Evolutionary conservation across 37 sponge, comb jelly and placozoan species (phyloP).

Genomic region (Spongilla lacustris): DNA sequence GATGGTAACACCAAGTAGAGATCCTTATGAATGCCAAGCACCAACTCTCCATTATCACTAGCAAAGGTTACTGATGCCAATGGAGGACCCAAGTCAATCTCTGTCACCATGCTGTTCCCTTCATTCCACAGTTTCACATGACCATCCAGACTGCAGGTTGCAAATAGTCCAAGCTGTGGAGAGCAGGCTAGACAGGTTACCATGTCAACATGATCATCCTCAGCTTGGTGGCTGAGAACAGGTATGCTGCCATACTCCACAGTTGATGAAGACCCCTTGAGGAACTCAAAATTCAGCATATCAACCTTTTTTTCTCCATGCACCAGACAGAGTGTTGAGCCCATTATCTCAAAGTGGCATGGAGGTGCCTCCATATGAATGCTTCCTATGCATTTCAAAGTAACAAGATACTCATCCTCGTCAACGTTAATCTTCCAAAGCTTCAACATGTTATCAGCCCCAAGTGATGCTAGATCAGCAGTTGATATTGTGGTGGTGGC

Average conservation of each 20-base stretch:
- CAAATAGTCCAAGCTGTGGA: constrained; percentile 34
- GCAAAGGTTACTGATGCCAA: constrained; percentile 50
- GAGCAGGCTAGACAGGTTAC: constrained; percentile 30
- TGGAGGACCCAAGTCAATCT: constrained; percentile 46
- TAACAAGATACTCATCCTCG: background rate
- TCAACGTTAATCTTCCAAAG: constrained; percentile 46
- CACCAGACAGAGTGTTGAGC: constrained; percentile 37
- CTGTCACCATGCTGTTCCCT: constrained; percentile 51
- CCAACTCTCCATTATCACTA: constrained; percentile 16
- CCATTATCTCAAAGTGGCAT: background rate
- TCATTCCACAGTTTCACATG: constrained; percentile 64
- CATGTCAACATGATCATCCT: constrained; percentile 51
- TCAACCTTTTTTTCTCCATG: constrained; percentile 8
- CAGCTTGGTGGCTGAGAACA: constrained; percentile 32
- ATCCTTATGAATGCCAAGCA: constrained; percentile 58
- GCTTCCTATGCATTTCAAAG: background rate
- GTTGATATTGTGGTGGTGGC: background rate
- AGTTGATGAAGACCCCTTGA: background rate
- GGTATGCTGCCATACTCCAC: constrained; percentile 3
- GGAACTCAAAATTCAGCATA: constrained; percentile 9
- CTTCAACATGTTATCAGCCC: constrained; percentile 43
- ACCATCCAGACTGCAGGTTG: constrained; percentile 47
- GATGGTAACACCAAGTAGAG: constrained; percentile 25
- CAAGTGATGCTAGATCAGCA: constrained; percentile 43
- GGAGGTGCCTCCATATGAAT: constrained; percentile 19